A percentile compares a stretch with the other conserved stretches of the same genome.
Evolutionary conservation across 1,140 invertebrate genomes (phyloP).

Genomic region (Rhopalosiphum maidis): DNA sequence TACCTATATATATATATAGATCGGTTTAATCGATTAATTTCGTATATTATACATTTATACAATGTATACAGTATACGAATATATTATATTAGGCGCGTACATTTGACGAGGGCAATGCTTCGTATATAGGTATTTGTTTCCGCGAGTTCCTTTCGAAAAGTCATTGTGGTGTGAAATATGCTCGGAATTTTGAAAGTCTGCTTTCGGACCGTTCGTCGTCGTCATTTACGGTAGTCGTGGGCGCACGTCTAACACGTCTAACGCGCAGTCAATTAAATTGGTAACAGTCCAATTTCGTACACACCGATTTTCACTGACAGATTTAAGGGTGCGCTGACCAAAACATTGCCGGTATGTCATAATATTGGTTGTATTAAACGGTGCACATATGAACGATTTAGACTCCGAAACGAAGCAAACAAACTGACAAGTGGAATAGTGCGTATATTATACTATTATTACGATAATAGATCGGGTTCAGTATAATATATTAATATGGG

Average conservation of each 20-base stretch:
- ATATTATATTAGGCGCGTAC: background rate
- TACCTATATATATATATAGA: background rate
- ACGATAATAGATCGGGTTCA: background rate
- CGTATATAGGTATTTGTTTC: background rate
- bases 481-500: background rate
- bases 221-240: background rate
- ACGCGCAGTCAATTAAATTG: background rate
- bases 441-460: background rate
- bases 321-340: background rate
- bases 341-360: background rate
- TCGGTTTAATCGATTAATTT: slow-evolving; percentile 30
- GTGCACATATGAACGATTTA: background rate
- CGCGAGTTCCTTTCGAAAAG: background rate
- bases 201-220: background rate
- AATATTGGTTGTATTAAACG: background rate
- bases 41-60: background rate
- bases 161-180: background rate
- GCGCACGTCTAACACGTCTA: no score
- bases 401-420: background rate
- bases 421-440: background rate
- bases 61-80: background rate
- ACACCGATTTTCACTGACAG: background rate
- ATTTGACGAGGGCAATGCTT: background rate
- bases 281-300: background rate
- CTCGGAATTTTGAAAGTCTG: background rate